Evolutionary conservation across 1,140 invertebrate genomes (phyloP).

Genomic region (Dendrolimus kikuchii): DNA sequence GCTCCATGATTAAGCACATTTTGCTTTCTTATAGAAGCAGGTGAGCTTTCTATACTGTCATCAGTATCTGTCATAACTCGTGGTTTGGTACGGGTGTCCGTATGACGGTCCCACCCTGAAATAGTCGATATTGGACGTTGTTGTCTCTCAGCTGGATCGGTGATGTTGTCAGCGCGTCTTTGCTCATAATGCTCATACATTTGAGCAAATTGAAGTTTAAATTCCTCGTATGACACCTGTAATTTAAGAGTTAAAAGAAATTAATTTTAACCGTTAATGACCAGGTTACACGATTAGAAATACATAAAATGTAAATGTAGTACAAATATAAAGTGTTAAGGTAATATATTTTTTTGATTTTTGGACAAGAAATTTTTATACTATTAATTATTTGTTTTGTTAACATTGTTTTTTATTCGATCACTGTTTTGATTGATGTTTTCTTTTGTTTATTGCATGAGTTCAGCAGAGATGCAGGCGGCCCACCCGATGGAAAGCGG

Average conservation of each 20-base stretch:
- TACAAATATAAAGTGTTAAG: too few species aligned
- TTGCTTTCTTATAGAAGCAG: slow-evolving; percentile 43
- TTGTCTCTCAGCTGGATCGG: slow-evolving; percentile 92
- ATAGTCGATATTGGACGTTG: slow-evolving; percentile 96
- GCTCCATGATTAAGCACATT: slow-evolving; percentile 67
- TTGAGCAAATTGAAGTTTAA: slow-evolving; percentile 94
- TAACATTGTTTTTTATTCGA: too few species aligned
- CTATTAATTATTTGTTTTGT: too few species aligned
- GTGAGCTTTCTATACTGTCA: slow-evolving; percentile 43
- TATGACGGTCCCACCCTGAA: slow-evolving; percentile 89
- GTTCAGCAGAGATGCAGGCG: too few species aligned
- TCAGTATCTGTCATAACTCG: slow-evolving; percentile 52
- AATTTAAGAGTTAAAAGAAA: slow-evolving; percentile 4
- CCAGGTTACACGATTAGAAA: too few species aligned
- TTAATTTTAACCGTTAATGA: too few species aligned
- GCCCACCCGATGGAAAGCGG: too few species aligned
- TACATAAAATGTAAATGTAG: too few species aligned
- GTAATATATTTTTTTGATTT: too few species aligned
- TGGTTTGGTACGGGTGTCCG: slow-evolving; percentile 63
- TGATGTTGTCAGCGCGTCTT: slow-evolving; percentile 93
- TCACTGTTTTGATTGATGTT: too few species aligned
- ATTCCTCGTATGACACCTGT: slow-evolving; percentile 96
- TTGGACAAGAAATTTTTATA: too few species aligned
- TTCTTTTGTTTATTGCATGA: too few species aligned
- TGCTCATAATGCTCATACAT: slow-evolving; percentile 98